These are phyloP conservation scores for Dinomys branickii DNA, from an alignment of 2,113 vertebrate genomes.

Conservation along the genomic window DNA sequence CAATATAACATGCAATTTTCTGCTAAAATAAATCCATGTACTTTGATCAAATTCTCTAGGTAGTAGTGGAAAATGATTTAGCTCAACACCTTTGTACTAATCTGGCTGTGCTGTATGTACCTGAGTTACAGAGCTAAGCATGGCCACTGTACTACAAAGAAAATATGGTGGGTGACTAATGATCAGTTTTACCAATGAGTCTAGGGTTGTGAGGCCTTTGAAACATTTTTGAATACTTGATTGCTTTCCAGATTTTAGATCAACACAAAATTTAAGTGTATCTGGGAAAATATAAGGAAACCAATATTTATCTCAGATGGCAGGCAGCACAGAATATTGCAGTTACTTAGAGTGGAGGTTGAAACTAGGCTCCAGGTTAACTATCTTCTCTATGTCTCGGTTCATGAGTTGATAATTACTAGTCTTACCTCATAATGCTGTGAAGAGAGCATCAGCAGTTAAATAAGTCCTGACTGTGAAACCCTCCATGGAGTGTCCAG, in stretches of 20 bases:
- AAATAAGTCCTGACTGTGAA: neutral
- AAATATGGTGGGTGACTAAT: neutral
- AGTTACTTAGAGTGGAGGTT: neutral
- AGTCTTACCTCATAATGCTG: neutral
- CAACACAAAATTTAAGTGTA: neutral
- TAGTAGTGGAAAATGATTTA: neutral
- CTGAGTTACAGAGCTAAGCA: neutral
- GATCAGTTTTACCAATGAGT: neutral
- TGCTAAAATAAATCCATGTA: neutral
- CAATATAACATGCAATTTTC: neutral
- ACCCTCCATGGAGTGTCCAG: neutral
- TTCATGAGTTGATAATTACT: neutral
- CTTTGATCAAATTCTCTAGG: neutral
- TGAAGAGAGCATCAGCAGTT: neutral
- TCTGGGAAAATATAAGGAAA: neutral
- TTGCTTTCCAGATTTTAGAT: neutral
- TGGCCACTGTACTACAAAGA: neutral
- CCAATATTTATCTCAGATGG: neutral
- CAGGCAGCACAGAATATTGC: fast-evolving
- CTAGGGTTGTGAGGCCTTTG: neutral
- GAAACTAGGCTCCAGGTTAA: neutral
- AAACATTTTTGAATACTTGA: neutral
- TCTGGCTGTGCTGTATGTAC: neutral
- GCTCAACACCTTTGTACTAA: neutral
- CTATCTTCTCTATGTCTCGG: neutral